Evolutionary conservation across 1,140 invertebrate genomes (phyloP), one percentile per base, ranked within the genome.

Genomic region (Macrobrachium rosenbergii): DNA sequence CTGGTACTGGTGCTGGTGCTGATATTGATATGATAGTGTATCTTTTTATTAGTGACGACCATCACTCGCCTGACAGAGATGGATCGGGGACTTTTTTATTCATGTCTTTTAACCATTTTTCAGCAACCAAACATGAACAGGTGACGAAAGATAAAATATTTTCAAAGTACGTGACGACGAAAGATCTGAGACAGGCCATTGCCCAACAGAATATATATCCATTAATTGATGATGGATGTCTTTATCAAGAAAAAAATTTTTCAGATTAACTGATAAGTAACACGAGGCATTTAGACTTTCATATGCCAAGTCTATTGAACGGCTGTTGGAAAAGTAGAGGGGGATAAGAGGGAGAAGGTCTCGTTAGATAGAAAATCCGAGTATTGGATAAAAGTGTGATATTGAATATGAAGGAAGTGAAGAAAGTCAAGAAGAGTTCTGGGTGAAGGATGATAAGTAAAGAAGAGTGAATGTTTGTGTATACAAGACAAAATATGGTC

Each of bases 21-120:
- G 69, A 16, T n/a, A n/a, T n/a, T n/a, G n/a, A n/a, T n/a, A 45
- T 85, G 83, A 85, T 85, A 85, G n/a, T n/a, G 17, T 85, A 85
- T 85, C 83, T 75, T 75, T 78, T 78, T 85, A 85, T 85, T 85
- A 85, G 83, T 85, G 83, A 85, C 60, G 75, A 79, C 75, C 83
- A 85, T 85, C 83, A 73, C 75, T 45, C 58, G 28, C 21, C 45
- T 79, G 83, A 85, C 83, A 85, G 83, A 85, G 83, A 85, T 69
- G 83, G 76, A 85, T 85, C 83, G 76, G 60, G 43, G 76, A 67
- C 43, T n/a, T n/a, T n/a, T n/a, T n/a, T n/a, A n/a, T n/a, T 85
- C 76, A 85, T 85, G 83, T 67, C 83, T 78, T 62, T 62, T n/a
- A n/a, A n/a, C n/a, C 84, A 86, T 86, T 86, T 64, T 77, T 80